Evolutionary conservation across 1,140 invertebrate species (phyloP), one percentile per base, ranked within the genome.

Genomic region (Nasonia giraulti): DNA sequence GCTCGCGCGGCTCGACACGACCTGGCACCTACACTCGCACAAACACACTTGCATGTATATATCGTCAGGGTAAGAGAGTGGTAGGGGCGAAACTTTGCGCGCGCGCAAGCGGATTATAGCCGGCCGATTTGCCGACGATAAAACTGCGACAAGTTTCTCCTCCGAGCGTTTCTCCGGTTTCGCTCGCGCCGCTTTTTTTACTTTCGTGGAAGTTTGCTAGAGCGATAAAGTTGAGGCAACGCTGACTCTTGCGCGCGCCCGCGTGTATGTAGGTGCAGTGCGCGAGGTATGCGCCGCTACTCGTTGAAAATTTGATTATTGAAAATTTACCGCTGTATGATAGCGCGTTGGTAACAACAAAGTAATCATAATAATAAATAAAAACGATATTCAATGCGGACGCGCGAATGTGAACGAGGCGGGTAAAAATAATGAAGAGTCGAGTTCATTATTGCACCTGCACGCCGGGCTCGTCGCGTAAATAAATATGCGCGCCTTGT

Each of bases 11-110:
- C 79, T 55, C 69, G 80, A 79, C 31, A 47, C 76, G 68, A 55
- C 44, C 71, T 78, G 81, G 71, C 71, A 75, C 81, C 50, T 62
- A 77, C 31, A 44, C 82, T 47, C 23, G 23, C 68, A 47, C 40
- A 37, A 27, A 66, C 47, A 55, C 75, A 47, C 31, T 17, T 33
- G 37, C 17, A 27, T 31, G 1, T 73, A 37, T 37, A 75, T 44
- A 75, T 20, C n/a, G 5, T 20, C 12, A 17, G 8, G 10, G 10
- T 27, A 3, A 17, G 44, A 11, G 23, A n/a, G 44, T 23, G 47
- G 27, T 23, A 71, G 80, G 79, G 88, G 86, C 87, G 87, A 77
- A 77, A 77, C 40, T 77, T 75, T 69, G 76, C 47, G 50, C 11
- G 50, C 55, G 37, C 71, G 50, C 55, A 62, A 62, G 55, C 12